Evolutionary conservation across 92 coral and sea anemone species (phyloP).

Genomic region (Meandrina meandrites): DNA sequence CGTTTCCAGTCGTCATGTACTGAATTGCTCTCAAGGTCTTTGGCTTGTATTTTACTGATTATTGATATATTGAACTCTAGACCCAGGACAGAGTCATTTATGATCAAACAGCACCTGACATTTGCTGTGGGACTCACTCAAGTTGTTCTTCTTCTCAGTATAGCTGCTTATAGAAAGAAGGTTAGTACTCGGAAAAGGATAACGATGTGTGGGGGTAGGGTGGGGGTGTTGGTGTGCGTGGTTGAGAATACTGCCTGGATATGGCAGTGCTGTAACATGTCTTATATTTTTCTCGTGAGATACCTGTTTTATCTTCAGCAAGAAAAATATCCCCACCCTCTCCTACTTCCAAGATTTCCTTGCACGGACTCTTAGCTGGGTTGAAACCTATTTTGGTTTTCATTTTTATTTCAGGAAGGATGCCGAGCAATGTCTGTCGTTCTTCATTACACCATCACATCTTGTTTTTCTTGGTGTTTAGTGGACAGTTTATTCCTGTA

Average conservation of each 20-base stretch:
- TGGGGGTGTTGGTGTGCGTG: neutral
- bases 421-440: slow-evolving; percentile 72
- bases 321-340: no score
- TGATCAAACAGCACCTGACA: slow-evolving; percentile 76
- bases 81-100: slow-evolving; percentile 77
- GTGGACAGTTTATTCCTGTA: slow-evolving; percentile 78
- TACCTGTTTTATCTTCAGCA: neutral
- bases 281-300: no score
- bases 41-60: neutral
- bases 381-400: neutral
- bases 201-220: neutral
- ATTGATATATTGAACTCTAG: slow-evolving; percentile 34
- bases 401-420: slow-evolving; percentile 58
- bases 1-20: neutral
- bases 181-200: slow-evolving; percentile 33
- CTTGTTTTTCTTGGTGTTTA: slow-evolving; percentile 84
- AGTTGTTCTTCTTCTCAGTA: slow-evolving; percentile 60
- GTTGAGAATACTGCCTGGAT: no score
- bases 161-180: slow-evolving; percentile 58
- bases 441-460: slow-evolving; percentile 72
- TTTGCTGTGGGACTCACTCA: slow-evolving; percentile 74
- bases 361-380: neutral
- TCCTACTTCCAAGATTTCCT: neutral
- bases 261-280: no score
- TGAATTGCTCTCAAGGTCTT: neutral